phyloP scores from a whole-genome alignment of 2,113 vertebrate species.

The Alectura lathami region DNA sequence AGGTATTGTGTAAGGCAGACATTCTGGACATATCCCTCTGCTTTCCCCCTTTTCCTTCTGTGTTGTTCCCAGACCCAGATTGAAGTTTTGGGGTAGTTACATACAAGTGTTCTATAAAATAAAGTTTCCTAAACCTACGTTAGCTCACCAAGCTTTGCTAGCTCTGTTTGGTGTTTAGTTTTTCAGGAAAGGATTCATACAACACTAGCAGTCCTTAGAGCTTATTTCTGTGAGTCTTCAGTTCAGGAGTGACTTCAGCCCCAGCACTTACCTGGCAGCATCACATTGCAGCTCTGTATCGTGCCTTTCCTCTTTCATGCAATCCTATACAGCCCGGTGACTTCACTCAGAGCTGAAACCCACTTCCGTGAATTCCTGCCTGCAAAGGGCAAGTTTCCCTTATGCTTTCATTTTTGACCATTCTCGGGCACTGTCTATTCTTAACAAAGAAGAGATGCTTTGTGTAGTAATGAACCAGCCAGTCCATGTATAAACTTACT shows the following conservation, averaged over 20 bases:
- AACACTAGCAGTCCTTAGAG: not conserved
- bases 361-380: not conserved
- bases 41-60: slow-evolving; percentile 13
- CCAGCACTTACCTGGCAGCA: not conserved
- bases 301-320: not conserved
- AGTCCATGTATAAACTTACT: not conserved
- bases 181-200: not conserved
- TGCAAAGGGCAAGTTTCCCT: not conserved
- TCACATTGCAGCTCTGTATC: not conserved
- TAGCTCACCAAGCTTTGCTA: not conserved
- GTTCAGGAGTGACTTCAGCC: not conserved
- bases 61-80: not conserved
- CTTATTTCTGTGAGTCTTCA: not conserved
- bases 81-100: not conserved
- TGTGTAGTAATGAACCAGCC: not conserved
- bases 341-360: not conserved
- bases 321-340: accelerated
- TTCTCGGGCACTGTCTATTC: not conserved
- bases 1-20: slow-evolving; percentile 61
- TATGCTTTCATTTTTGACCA: not conserved
- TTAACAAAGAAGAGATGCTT: not conserved
- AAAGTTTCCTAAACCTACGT: not conserved
- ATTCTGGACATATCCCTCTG: not conserved
- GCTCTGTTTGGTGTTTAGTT: not conserved
- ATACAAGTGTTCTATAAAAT: not conserved